Conservation (phyloP, 64 coral and sea anemone species). For the Dendronephthya gigantea region DNA sequence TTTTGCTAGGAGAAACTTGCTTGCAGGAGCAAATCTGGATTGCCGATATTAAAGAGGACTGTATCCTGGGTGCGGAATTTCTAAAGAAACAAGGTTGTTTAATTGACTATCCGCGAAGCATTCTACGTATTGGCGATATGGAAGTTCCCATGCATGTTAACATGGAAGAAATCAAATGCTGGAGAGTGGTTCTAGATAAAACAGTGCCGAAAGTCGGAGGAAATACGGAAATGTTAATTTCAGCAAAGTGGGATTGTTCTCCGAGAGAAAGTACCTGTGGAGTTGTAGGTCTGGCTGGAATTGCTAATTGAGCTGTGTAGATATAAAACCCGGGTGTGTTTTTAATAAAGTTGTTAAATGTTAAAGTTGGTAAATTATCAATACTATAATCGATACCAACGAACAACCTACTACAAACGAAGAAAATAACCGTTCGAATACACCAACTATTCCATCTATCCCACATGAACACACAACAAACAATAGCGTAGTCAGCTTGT, state of each 20-base stretch:
- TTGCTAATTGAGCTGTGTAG: too few species aligned
- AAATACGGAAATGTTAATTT: constrained; percentile 4
- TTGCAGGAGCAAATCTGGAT: neutral
- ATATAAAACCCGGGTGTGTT: too few species aligned
- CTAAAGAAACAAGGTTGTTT: neutral
- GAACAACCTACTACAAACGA: too few species aligned
- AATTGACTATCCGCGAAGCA: neutral
- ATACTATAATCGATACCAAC: too few species aligned
- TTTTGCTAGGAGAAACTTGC: neutral
- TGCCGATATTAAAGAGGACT: neutral
- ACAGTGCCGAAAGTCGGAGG: neutral
- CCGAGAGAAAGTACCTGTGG: neutral
- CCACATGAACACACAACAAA: too few species aligned
- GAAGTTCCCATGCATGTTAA: neutral
- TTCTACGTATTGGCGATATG: neutral
- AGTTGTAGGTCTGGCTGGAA: constrained; percentile 13
- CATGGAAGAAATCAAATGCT: neutral
- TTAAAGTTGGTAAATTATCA: too few species aligned
- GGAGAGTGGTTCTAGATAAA: neutral
- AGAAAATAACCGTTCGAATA: too few species aligned
- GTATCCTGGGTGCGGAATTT: neutral
- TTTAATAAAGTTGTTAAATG: too few species aligned
- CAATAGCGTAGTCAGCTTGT: too few species aligned
- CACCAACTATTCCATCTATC: too few species aligned
- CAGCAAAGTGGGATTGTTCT: neutral